phyloP scores from a whole-genome alignment of 2,113 vertebrate genomes.

The Proteles cristata region DNA sequence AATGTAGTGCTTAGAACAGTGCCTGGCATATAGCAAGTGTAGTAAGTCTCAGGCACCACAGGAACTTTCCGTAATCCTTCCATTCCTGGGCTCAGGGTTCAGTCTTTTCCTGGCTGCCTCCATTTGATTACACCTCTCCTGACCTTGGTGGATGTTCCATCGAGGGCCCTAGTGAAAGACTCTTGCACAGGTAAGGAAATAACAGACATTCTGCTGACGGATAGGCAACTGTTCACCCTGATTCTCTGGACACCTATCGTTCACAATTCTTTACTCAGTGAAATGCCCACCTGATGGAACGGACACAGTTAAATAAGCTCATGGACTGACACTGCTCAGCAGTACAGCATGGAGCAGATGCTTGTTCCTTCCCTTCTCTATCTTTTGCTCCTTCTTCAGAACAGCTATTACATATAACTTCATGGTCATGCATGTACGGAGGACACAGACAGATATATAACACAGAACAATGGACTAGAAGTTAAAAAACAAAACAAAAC shows the following conservation, averaged over 20 bases:
- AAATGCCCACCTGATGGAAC: background rate
- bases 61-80: background rate
- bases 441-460: too few relatives aligned
- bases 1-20: background rate
- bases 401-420: background rate
- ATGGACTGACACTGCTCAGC: fast-evolving
- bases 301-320: too few relatives aligned
- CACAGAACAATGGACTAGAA: background rate
- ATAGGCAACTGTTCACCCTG: background rate
- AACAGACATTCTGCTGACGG: background rate
- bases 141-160: background rate
- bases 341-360: background rate
- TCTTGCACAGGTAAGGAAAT: background rate
- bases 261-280: background rate
- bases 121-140: background rate
- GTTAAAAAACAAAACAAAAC: background rate
- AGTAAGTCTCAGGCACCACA: background rate
- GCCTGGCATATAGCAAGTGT: background rate
- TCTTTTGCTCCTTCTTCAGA: background rate
- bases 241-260: background rate
- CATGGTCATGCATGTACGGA: fast-evolving
- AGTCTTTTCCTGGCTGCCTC: background rate
- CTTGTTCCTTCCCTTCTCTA: background rate
- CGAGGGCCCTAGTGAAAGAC: background rate
- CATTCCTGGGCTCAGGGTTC: background rate